Evolutionary conservation across 2,113 vertebrate species (phyloP).

Genomic region (Dinomys branickii): DNA sequence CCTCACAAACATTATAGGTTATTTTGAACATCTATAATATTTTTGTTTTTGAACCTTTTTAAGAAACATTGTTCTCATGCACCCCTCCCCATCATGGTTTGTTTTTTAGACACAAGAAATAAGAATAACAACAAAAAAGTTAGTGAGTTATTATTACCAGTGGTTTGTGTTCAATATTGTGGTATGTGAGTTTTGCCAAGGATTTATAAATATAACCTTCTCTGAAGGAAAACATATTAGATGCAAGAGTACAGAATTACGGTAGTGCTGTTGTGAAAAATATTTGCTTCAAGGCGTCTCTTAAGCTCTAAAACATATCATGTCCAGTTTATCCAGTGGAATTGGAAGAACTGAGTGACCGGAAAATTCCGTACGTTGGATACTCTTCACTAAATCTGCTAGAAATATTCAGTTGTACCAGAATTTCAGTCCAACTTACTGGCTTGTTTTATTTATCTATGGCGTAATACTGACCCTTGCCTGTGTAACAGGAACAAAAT

Average conservation of each 20-base stretch:
- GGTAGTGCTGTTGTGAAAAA: slow-evolving; percentile 6
- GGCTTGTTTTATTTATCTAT: not conserved
- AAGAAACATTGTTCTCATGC: not conserved
- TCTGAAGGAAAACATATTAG: not conserved
- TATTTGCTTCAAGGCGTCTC: slow-evolving; percentile 12
- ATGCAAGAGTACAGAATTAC: not conserved
- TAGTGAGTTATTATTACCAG: not conserved
- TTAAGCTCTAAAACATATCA: not conserved
- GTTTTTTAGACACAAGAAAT: not conserved
- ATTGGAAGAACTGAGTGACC: not conserved
- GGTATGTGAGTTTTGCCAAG: not conserved
- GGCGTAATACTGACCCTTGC: not conserved
- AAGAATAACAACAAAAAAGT: not conserved
- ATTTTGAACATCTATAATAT: not conserved
- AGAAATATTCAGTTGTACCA: not conserved
- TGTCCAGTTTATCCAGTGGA: not conserved
- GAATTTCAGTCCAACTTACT: not conserved
- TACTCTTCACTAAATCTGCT: not conserved
- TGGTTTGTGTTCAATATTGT: not conserved
- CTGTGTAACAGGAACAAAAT: not conserved
- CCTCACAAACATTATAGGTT: not conserved
- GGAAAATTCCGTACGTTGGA: not conserved
- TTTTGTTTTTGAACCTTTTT: not conserved
- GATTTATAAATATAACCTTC: slow-evolving; percentile 23
- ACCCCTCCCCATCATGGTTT: not conserved